Percentiles rank a stretch among this genome's conserved stretches.
Conservation (phyloP, 2,113 vertebrate genomes). For the Saccopteryx leptura region DNA sequence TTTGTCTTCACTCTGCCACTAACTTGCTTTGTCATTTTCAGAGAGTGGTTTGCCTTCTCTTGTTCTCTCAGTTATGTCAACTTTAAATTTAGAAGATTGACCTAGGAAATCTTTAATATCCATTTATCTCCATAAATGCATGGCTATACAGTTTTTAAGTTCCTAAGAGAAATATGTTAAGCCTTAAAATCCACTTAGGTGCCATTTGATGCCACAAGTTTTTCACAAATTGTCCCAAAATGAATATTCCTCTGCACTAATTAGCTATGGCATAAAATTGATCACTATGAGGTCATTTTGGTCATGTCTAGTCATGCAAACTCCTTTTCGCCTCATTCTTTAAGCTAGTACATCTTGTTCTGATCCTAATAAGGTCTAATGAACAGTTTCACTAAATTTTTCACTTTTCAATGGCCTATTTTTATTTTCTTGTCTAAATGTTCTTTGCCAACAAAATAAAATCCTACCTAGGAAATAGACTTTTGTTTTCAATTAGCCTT, state of each 20-base stretch:
- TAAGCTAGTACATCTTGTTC: conserved; percentile 42
- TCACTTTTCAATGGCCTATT: conserved; percentile 68
- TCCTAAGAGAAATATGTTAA: conserved; percentile 28
- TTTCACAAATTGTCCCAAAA: conserved; percentile 66
- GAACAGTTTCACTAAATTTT: conserved; percentile 60
- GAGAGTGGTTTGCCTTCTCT: neutral
- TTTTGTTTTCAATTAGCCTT: conserved; percentile 80
- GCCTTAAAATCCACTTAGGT: conserved; percentile 41
- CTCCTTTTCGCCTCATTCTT: neutral
- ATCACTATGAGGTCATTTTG: neutral
- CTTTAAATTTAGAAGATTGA: conserved; percentile 28
- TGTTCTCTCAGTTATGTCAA: neutral
- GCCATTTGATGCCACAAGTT: neutral
- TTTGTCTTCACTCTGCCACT: neutral
- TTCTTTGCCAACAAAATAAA: conserved; percentile 66
- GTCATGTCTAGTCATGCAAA: conserved; percentile 12
- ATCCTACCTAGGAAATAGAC: conserved; percentile 59
- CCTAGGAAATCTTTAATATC: neutral
- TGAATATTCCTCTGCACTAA: conserved; percentile 17
- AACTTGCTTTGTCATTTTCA: neutral
- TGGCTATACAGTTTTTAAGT: conserved; percentile 7
- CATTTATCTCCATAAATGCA: conserved; percentile 41
- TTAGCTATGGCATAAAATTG: neutral
- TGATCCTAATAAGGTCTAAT: conserved; percentile 46
- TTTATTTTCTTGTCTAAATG: conserved; percentile 66